Base-by-base conservation (phyloP, 1,140 invertebrate species). In the Drosophila ironensis region DNA sequence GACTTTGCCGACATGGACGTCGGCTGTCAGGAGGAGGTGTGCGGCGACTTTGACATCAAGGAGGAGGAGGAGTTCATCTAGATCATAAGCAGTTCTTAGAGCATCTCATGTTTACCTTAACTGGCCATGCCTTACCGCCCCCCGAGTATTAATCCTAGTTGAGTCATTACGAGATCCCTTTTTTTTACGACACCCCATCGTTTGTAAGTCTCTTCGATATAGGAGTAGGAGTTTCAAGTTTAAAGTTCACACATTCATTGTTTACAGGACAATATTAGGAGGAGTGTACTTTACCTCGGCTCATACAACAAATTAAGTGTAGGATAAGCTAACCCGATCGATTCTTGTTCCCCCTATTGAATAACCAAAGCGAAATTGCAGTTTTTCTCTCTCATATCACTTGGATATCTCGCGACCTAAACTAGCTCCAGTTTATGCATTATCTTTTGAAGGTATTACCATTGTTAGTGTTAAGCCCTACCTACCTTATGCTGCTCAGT, bases 1-100 rank as follows among this genome's bases (percentile, higher is more conserved):
- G 80, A 86, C 20, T 78, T 84, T 28, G 72, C 54, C 16, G 81
- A 87, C 50, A 87, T 87, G 81, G 81, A 87, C 27, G 75, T 87
- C 24, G 78, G 75, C 35, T 87, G 72, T 44, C 76, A 87, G 44
- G 81, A 86, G 53, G 82, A 87, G 25, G 82, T 87, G n/a, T 84
- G 75, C 12, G 78, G 63, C 2, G 78, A 84, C 40, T 82, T 52
- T 42, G 52, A 52, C 28, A 64, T 70, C 9, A 88, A 73, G 42
- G 87, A 88, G 25, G 87, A 89, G 41, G 87, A 88, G 27, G 46
- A 60, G 38, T 38, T 69, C 14, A 37, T 60, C 30, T 84, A 84
- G 44, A 50, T 17, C n/a, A 14, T 68, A 68, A 67, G 61, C n/a
- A 14, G 17, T 54, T 68, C 35, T 22, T 9, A 22, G 11, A 14